These are phyloP conservation scores for Oreocharis arfaki DNA, from an alignment of 2,113 vertebrate genomes.

Conservation along the genomic window DNA sequence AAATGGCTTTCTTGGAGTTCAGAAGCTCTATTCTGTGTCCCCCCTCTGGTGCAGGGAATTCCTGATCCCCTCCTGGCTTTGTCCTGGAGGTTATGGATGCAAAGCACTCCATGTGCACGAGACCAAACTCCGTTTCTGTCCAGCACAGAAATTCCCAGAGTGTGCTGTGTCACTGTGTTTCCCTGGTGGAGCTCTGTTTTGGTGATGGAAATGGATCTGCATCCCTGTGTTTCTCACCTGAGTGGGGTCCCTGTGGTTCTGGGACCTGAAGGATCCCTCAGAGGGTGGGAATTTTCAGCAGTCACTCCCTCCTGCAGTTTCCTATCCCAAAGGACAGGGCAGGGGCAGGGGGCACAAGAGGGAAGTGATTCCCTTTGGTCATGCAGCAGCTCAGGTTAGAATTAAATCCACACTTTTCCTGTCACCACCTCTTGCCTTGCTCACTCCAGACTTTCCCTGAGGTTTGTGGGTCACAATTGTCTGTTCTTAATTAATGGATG, in stretches of 20 bases:
- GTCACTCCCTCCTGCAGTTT: neutral
- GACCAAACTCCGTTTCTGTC: neutral
- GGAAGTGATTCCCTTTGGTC: neutral
- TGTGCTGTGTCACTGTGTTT: neutral
- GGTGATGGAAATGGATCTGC: neutral
- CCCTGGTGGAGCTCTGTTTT: neutral
- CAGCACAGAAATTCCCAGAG: neutral
- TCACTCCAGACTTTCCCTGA: neutral
- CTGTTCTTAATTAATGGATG: neutral
- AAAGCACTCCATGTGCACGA: neutral
- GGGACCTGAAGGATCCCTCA: neutral
- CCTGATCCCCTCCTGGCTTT: neutral
- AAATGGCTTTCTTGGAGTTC: neutral
- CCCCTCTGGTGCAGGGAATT: neutral
- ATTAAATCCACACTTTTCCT: neutral
- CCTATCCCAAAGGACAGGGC: neutral
- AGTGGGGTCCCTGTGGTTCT: neutral
- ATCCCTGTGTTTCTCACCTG: neutral
- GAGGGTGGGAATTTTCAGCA: neutral
- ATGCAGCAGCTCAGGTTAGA: neutral
- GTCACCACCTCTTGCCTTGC: neutral
- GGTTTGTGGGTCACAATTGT: neutral
- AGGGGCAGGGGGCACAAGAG: neutral
- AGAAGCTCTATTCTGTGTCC: neutral
- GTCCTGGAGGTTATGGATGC: neutral